These are phyloP conservation scores for Nephrotoma appendiculata DNA, from an alignment of 2,888 invertebrate genomes.

Conservation along the genomic window DNA sequence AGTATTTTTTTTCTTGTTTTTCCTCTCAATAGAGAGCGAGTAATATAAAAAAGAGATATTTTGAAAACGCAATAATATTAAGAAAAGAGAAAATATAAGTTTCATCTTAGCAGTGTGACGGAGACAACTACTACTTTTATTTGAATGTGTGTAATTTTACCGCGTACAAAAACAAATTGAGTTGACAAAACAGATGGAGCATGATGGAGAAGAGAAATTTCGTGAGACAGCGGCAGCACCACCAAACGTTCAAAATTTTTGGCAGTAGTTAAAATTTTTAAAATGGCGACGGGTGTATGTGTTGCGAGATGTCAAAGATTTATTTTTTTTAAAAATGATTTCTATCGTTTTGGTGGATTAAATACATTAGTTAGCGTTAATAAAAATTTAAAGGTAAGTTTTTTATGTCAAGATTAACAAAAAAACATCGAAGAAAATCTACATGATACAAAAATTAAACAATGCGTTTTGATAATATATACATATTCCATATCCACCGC, in stretches of 20 bases:
- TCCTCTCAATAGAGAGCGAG: not conserved
- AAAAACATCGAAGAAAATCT: not conserved
- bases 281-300: slow-evolving; percentile 47
- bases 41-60: not conserved
- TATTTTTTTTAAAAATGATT: slow-evolving; percentile 43
- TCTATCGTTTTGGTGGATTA: slow-evolving; percentile 34
- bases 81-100: not conserved
- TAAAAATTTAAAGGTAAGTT: slow-evolving; percentile 19
- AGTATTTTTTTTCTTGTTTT: not conserved
- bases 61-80: not conserved
- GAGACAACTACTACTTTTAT: not conserved
- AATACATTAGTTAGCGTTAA: slow-evolving; percentile 20
- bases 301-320: slow-evolving; percentile 39
- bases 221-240: slow-evolving; percentile 18
- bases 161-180: not conserved
- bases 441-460: no score
- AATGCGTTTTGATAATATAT: not conserved
- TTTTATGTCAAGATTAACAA: slow-evolving; percentile 6
- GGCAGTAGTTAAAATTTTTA: slow-evolving; percentile 23
- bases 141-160: not conserved
- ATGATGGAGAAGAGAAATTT: no score
- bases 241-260: not conserved
- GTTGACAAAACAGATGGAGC: not conserved
- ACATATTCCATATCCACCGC: not conserved
- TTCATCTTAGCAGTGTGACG: not conserved